phyloP scores from a whole-genome alignment of 2,113 vertebrate species.

The Erpornis zantholeuca region DNA sequence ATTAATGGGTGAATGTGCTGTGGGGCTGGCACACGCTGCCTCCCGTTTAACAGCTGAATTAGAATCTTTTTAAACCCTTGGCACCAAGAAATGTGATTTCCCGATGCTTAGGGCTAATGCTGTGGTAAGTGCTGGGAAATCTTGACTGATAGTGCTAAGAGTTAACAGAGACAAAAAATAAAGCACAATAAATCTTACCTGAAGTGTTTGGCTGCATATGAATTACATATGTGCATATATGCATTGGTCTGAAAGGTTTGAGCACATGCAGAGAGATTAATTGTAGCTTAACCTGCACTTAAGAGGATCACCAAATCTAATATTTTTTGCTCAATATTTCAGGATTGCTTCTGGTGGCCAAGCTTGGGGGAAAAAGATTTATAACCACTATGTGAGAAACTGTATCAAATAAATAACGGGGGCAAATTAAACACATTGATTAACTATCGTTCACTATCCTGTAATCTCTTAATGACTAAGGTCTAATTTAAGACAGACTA shows the following conservation, averaged over 20 bases:
- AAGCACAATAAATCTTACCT: constrained; percentile 18
- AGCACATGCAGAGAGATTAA: background rate
- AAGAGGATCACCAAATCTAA: constrained; percentile 39
- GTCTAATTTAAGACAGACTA: constrained; percentile 61
- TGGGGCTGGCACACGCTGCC: constrained; percentile 41
- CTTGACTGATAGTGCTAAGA: constrained; percentile 43
- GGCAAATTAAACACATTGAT: constrained; percentile 68
- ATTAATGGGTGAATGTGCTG: constrained; percentile 62
- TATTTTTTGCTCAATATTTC: constrained; percentile 6
- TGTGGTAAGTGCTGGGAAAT: constrained; percentile 46
- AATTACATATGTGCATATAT: constrained; percentile 28
- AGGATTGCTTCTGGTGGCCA: background rate
- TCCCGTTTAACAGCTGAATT: constrained; percentile 66
- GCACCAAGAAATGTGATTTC: constrained; percentile 68
- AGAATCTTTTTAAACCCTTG: constrained; percentile 59
- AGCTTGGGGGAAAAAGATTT: constrained; percentile 25
- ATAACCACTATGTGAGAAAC: constrained; percentile 22
- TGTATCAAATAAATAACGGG: constrained; percentile 68
- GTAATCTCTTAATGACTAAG: constrained; percentile 52
- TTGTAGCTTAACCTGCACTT: constrained; percentile 21
- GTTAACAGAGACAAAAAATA: constrained; percentile 44
- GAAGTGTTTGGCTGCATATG: background rate
- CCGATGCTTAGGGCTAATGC: constrained; percentile 49
- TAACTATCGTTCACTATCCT: constrained; percentile 64
- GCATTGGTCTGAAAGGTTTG: background rate